Evolutionary conservation across 2,888 invertebrate genomes (phyloP), one percentile per base, ranked within the genome.

Genomic region (Caenorhabditis zanzibari): DNA sequence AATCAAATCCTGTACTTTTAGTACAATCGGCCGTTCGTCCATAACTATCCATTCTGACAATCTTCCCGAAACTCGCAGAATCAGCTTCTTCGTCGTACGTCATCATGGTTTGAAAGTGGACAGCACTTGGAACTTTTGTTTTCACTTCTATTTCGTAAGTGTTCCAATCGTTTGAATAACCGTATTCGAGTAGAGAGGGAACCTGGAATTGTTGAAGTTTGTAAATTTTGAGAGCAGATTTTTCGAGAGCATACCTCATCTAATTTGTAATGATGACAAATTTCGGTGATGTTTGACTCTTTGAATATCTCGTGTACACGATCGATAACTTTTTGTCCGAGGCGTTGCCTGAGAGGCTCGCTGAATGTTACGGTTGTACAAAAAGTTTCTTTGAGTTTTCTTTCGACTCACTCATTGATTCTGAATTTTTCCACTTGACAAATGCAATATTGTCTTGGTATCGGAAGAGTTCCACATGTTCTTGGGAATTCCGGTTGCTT

Each of bases 381-480:
- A 19, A 2, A n/a, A 12, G 3, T 6, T 32, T 32, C 16, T 5
- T 32, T 10, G 10, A 12, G 3, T 6, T 32, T 32, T 28, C 6
- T 32, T 10, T 24, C 3, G 0, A 58, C 72, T 59, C 24, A 59
- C 61, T 59, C 35, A 0, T 14, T 1, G 4, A 59, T 24, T 10
- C 16, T n/a, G 4, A 10, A n/a, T n/a, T 61, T 59, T 16, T 73
- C 61, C 28, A 61, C 47, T 59, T 73, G 73, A 41, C 73, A 73
- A 26, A 73, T 73, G 28, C 73, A 73, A 35, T 73, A 61, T n/a
- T 63, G 32, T 2, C 4, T 4, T 0, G 52, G 63, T 52, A 73
- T 73, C 5, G 73, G 73, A 24, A 73, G 63, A 7, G 49, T 47
- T 28, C 24, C 63, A 41, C 73, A 73, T 7, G 73, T 73, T 32